These are phyloP conservation scores for Aleadryas rufinucha DNA, from an alignment of 2,113 vertebrate species.

Conservation along the genomic window DNA sequence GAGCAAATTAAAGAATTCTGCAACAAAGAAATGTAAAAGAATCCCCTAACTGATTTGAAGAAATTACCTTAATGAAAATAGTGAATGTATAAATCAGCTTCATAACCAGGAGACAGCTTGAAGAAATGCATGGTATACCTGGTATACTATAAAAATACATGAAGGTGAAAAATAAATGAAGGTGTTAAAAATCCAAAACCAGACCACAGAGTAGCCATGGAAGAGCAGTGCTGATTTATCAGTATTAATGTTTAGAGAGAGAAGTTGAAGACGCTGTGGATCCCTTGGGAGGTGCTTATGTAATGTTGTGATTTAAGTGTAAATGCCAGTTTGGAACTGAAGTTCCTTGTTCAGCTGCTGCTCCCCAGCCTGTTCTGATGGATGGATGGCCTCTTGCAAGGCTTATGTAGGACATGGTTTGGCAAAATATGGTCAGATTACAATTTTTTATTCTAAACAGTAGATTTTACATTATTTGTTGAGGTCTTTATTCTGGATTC, in stretches of 20 bases:
- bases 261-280: neutral
- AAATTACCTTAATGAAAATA: neutral
- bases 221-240: neutral
- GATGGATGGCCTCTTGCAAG: neutral
- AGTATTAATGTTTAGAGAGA: neutral
- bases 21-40: neutral
- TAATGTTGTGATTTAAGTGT: neutral
- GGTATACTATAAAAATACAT: neutral
- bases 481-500: neutral
- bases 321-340: neutral
- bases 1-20: neutral
- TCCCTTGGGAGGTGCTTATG: neutral
- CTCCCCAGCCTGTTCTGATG: neutral
- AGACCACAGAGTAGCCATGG: neutral
- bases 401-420: rapidly evolving
- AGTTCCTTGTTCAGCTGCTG: neutral
- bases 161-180: neutral
- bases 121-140: neutral
- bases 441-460: neutral
- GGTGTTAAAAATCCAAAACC: neutral
- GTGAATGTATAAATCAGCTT: neutral
- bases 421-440: neutral
- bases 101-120: neutral
- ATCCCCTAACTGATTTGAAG: neutral
- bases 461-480: neutral